These are phyloP conservation scores for Paedocypris sp. DNA, from an alignment of 2,113 vertebrate species.

Conservation along the genomic window DNA sequence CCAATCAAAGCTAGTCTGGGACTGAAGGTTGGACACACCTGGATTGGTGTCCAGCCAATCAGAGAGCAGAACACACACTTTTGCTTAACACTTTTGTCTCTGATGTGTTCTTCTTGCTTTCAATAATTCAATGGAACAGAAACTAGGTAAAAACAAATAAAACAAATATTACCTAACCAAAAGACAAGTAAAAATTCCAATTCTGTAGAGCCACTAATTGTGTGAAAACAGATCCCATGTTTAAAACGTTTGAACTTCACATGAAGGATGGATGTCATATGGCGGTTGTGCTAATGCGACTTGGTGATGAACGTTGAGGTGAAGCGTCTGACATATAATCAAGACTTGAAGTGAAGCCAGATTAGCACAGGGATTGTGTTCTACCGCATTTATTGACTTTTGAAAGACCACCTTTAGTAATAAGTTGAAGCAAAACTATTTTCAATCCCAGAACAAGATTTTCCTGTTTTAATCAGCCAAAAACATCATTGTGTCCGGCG, in stretches of 20 bases:
- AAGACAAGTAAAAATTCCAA: too few relatives aligned
- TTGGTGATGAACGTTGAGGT: conserved; percentile 49
- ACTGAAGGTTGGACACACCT: too few relatives aligned
- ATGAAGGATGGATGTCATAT: conserved; percentile 51
- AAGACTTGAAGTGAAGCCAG: conserved; percentile 42
- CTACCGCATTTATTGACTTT: conserved; percentile 40
- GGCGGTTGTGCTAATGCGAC: conserved; percentile 51
- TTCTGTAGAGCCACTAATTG: neutral
- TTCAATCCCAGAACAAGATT: conserved; percentile 39
- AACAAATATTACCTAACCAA: too few relatives aligned
- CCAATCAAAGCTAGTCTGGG: too few relatives aligned
- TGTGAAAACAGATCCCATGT: conserved; percentile 24
- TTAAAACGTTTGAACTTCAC: conserved; percentile 34
- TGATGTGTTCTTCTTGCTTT: too few relatives aligned
- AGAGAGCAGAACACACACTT: too few relatives aligned
- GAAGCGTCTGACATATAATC: conserved; percentile 54
- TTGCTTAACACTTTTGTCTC: too few relatives aligned
- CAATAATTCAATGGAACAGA: too few relatives aligned
- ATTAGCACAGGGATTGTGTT: conserved; percentile 32
- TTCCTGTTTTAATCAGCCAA: conserved; percentile 53
- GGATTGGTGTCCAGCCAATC: too few relatives aligned
- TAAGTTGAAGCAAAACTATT: conserved; percentile 42
- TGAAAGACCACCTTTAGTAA: conserved; percentile 40
- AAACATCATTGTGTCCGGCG: conserved; percentile 38
- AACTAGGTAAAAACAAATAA: too few relatives aligned